Conservation (phyloP, 2,113 vertebrate genomes). For the Siniperca chuatsi region DNA sequence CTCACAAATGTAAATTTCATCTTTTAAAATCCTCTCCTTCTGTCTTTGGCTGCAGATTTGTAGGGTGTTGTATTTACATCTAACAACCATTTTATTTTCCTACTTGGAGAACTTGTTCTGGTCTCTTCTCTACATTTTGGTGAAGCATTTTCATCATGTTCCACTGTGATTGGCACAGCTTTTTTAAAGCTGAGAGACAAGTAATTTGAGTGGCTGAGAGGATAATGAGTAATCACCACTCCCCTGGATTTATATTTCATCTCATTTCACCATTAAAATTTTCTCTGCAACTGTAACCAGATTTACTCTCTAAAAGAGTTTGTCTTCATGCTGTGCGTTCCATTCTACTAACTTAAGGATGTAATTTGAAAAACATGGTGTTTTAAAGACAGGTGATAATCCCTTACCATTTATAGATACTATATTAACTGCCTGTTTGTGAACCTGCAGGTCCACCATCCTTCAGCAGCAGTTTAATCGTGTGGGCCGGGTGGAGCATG, state of each 20-base stretch:
- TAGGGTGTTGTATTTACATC: background rate
- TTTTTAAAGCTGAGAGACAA: background rate
- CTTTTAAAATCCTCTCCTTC: background rate
- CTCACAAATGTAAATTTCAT: background rate
- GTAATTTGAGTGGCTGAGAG: constrained; percentile 14
- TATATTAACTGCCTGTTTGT: background rate
- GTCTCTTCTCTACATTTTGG: background rate
- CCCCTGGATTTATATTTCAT: background rate
- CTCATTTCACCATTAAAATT: background rate
- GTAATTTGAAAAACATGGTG: background rate
- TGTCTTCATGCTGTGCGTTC: background rate
- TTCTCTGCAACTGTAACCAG: background rate
- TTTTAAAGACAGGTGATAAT: background rate
- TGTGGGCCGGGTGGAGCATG: constrained; percentile 92
- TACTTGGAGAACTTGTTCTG: background rate
- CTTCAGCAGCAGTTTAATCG: constrained; percentile 98
- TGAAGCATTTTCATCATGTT: background rate
- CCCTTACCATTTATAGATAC: background rate
- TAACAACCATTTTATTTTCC: background rate
- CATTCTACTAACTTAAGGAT: background rate
- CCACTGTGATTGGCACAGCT: background rate
- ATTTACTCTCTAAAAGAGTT: background rate
- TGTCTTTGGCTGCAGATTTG: background rate
- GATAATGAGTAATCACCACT: constrained; percentile 17
- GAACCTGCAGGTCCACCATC: constrained; percentile 85